These are phyloP conservation scores for Pygathrix nemaeus DNA, from an alignment of 2,113 vertebrate genomes.

Conservation along the genomic window DNA sequence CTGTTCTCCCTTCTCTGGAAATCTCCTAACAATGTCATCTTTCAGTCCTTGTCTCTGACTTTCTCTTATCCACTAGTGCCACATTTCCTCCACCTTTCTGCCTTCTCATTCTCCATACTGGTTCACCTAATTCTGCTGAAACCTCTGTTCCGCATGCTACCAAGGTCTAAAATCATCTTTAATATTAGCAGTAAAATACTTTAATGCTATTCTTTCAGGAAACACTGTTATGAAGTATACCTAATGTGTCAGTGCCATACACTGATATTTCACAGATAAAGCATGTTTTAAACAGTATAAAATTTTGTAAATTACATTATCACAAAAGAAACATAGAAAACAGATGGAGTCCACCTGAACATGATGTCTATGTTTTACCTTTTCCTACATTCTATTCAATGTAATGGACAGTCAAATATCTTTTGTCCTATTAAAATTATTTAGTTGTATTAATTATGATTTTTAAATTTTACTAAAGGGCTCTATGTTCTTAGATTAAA, in stretches of 20 bases:
- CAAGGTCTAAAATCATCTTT: constrained; percentile 1
- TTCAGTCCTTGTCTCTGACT: not conserved
- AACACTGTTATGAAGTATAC: not conserved
- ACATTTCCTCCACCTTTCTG: not conserved
- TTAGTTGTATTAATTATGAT: not conserved
- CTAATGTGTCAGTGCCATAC: not conserved
- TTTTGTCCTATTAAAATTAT: not conserved
- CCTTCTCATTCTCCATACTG: not conserved
- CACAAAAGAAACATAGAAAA: not conserved
- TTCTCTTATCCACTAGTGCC: not conserved
- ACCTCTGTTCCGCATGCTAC: not conserved
- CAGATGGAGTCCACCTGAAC: not conserved
- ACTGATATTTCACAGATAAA: constrained; percentile 44
- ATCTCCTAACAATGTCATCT: not conserved
- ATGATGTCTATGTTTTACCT: not conserved
- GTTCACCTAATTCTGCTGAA: not conserved
- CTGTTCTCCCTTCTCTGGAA: fast-evolving
- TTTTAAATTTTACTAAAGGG: not conserved
- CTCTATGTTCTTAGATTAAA: not conserved
- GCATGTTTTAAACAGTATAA: not conserved
- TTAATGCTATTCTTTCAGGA: constrained; percentile 43
- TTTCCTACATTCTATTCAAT: not conserved
- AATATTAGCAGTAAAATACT: not conserved
- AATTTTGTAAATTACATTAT: not conserved
- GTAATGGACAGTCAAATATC: not conserved